phyloP scores from a whole-genome alignment of 2,113 vertebrate species.

The Hippocampus barbouri region DNA sequence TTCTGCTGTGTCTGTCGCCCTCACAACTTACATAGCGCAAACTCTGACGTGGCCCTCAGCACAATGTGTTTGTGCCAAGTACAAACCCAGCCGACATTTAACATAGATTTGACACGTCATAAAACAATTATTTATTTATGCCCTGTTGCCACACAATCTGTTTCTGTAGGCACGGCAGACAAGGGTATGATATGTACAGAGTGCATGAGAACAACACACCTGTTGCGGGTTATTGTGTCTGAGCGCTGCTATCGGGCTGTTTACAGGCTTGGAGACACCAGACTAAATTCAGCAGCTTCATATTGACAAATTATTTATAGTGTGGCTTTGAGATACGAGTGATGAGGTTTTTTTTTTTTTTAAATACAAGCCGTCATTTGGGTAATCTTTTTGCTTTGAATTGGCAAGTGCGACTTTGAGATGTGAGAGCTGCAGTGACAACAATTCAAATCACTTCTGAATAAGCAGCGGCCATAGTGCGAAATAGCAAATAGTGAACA shows the following conservation, averaged over 20 bases:
- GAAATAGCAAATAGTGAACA: not conserved
- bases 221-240: slow-evolving; percentile 4
- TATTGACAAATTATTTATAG: not conserved
- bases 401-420: not conserved
- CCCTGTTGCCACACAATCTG: not conserved
- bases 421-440: not conserved
- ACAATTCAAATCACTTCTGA: no score
- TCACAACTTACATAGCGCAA: slow-evolving; percentile 3
- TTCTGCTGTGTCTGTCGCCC: not conserved
- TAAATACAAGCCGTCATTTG: no score
- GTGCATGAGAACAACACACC: not conserved
- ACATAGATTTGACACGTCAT: slow-evolving; percentile 7
- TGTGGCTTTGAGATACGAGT: not conserved
- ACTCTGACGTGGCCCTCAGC: not conserved
- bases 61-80: slow-evolving; percentile 4
- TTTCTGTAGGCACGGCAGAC: not conserved
- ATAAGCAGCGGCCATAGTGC: no score
- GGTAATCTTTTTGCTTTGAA: not conserved
- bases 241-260: not conserved
- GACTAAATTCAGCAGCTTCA: not conserved
- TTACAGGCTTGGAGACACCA: not conserved
- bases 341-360: no score
- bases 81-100: slow-evolving; percentile 5
- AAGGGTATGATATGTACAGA: not conserved
- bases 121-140: not conserved